Base-by-base conservation (phyloP, 2,797 vertebrate species). In the Sebastes dallii region DNA sequence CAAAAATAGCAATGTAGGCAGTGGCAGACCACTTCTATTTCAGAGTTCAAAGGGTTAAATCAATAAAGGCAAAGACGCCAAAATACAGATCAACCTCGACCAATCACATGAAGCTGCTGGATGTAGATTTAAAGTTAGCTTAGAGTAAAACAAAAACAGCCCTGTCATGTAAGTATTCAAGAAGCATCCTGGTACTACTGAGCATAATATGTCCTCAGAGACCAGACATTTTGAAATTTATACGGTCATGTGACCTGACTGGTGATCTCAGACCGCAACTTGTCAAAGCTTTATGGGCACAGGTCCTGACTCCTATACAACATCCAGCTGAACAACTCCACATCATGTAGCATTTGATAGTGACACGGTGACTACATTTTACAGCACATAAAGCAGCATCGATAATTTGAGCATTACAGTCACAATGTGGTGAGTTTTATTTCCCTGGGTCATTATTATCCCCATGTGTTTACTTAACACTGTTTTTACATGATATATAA, bases 331-430 rank as follows among this genome's bases (percentile, higher is more conserved):
- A 83, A 78, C 58, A 83, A 78, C 58, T 68, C 50, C 55, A 27
- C 5, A 14, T 78, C 82, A 77, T 75, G 77, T 72, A 42, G 70
- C 66, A 27, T 75, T 86, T 83, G 72, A 85, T 84, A 30, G 27
- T 10, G 61, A 80, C 66, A 83, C 42, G 39, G 64, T 52, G 59
- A 61, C 60, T 80, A 56, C 3, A 2, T 78, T 91, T 89, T 84
- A 90, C 76, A 71, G 79, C 75, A 72, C 75, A 86, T 82, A 77
- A 86, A 91, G 60, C 75, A 72, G 77, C 78, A 71, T 85, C 74
- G 88, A 82, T 89, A 77, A 88, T 86, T 81, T 75, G 62, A 66
- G 72, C 79, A 83, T 69, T 84, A 80, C 86, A 89, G 75, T 85
- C 81, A 91, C 39, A 65, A 86, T 75, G 69, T 58, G 66, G 34